Base-by-base conservation (phyloP, 2,888 invertebrate genomes). In the Pyrochroa serraticornis region DNA sequence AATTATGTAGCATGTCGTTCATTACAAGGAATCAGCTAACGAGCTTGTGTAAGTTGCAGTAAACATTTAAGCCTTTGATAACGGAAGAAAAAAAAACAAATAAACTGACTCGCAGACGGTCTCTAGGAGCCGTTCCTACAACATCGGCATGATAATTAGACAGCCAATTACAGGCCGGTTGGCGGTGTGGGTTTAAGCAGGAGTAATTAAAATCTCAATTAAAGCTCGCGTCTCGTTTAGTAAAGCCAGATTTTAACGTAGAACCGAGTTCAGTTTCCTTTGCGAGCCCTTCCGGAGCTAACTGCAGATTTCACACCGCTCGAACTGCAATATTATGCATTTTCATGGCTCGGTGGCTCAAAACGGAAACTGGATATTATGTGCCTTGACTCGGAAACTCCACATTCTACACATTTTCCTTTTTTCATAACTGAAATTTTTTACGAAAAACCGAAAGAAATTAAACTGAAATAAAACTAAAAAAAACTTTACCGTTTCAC, bases 71-170 rank as follows among this genome's bases (percentile, higher is more conserved):
- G 59, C 58, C 46, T 54, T 44, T 38, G 50, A 59, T 50, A 51
- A 47, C 55, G 55, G 38, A 50, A 48, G 44, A 48, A 34, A 10
- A 45, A 48, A 49, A 42, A 60, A 62, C 36, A 57, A 63, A 54
- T 49, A 50, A 58, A 58, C 60, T 43, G 49, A 55, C 54, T 50
- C 32, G 45, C 8, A 59, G 61, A 54, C 56, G 60, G 58, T 47
- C 53, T 48, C 45, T 12, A 44, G 35, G 34, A 64, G 53, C 47
- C 22, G 44, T 44, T 58, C 44, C 43, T 58, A 60, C 53, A 57
- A 39, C 49, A 53, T 68, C 63, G 66, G 71, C 69, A 72, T 71
- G 72, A 74, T 72, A 75, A 75, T 75, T 75, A 75, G 73, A 68
- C 72, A 69, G 71, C 71, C 74, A 74, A 75, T 74, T 74, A 74